Percentiles rank a stretch among this genome's conserved stretches.
These are phyloP conservation scores for Eumerus sabulonum DNA, from an alignment of 2,888 invertebrate genomes.

Conservation along the genomic window DNA sequence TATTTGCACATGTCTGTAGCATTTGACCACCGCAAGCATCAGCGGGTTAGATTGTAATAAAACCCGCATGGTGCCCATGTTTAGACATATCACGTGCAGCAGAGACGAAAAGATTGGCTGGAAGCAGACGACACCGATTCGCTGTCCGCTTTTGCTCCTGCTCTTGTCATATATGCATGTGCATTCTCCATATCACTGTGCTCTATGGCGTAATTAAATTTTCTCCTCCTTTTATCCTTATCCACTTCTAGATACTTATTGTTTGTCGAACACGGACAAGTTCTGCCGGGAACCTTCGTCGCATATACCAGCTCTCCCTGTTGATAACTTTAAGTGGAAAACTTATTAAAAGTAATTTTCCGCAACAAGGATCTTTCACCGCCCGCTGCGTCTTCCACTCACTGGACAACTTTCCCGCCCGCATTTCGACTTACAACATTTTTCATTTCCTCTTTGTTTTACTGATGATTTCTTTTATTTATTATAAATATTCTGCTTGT, in stretches of 20 bases:
- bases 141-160: constrained; percentile 26
- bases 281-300: neutral
- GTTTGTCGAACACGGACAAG: no score
- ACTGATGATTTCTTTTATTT: no score
- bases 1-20: no score
- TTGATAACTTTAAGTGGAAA: constrained; percentile 12
- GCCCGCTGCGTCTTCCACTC: constrained; percentile 2
- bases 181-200: no score
- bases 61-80: no score
- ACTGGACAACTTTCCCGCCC: constrained; percentile 17
- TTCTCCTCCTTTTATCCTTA: no score
- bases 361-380: constrained; percentile 23
- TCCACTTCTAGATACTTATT: no score
- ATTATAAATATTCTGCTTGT: neutral
- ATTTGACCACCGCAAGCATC: no score
- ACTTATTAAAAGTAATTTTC: constrained; percentile 38
- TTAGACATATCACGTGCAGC: no score
- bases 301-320: no score
- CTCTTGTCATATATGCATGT: no score
- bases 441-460: neutral
- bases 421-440: neutral
- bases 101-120: constrained; percentile 37
- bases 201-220: neutral
- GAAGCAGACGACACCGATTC: constrained; percentile 49
- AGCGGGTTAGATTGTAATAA: no score